Conservation (phyloP, 2,113 vertebrate genomes). For the Hyperoodon ampullatus region DNA sequence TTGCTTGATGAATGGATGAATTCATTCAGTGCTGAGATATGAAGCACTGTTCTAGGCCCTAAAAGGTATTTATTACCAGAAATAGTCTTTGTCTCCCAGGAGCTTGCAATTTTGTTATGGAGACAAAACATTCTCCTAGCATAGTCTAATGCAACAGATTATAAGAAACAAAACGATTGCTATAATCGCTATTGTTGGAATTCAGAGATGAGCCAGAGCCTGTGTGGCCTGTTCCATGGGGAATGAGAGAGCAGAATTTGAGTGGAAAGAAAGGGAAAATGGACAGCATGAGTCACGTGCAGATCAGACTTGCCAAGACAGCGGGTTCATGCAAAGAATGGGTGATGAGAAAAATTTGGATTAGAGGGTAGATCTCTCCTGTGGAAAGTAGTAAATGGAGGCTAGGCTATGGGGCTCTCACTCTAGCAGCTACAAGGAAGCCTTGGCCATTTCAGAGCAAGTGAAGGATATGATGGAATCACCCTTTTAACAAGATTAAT, state of each 20-base stretch:
- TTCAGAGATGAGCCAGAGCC: not conserved
- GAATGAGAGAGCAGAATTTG: no score
- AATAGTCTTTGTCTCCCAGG: not conserved
- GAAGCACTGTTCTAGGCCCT: not conserved
- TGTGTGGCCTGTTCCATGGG: no score
- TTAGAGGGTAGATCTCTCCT: not conserved
- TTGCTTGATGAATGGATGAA: not conserved
- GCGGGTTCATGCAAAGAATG: no score
- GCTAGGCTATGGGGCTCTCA: not conserved
- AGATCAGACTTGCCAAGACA: no score
- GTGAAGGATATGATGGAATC: not conserved
- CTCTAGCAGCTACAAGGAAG: not conserved
- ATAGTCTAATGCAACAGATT: not conserved
- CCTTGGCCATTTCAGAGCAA: not conserved
- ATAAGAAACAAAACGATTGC: not conserved
- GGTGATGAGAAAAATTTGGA: not conserved
- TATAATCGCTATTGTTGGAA: not conserved
- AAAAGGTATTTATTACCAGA: not conserved
- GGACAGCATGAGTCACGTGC: not conserved
- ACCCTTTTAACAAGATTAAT: conserved; percentile 26
- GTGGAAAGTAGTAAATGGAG: not conserved
- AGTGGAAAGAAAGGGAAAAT: no score
- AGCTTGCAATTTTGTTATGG: not conserved
- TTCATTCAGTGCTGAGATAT: not conserved
- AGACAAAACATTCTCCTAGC: not conserved